A percentile compares a stretch with the other conserved stretches of the same genome.
Evolutionary conservation across 53 echinoderm and acorn worm species (phyloP).

Genomic region (Henricia sp.): DNA sequence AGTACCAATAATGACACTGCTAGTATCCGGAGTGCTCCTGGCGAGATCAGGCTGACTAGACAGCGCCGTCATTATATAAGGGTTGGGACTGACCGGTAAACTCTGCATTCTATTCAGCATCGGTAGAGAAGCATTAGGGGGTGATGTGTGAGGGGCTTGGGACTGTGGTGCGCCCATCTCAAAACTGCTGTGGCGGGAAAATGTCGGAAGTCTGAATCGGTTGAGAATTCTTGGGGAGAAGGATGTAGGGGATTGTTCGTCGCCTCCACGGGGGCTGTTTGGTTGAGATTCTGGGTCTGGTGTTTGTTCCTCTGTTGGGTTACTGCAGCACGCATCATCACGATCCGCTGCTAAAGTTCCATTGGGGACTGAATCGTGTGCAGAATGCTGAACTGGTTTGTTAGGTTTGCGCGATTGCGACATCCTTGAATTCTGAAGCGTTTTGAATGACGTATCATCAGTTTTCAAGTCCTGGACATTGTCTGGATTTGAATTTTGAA

Average conservation of each 20-base stretch:
- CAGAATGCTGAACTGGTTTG: not conserved
- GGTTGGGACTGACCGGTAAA: constrained; percentile 32
- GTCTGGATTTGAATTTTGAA: not conserved
- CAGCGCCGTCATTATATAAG: constrained; percentile 33
- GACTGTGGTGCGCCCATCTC: constrained; percentile 5
- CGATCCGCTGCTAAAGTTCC: not conserved
- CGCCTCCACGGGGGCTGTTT: not conserved
- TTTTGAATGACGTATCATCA: not conserved
- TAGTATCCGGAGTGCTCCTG: not conserved
- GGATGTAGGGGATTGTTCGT: not conserved
- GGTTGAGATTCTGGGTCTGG: not conserved
- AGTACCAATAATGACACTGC: not conserved
- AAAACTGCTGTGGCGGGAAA: constrained; percentile 40
- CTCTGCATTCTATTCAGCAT: constrained; percentile 54
- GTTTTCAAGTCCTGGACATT: not conserved
- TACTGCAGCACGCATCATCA: constrained; percentile 1
- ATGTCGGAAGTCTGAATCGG: constrained; percentile 28
- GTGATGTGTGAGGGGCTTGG: not conserved
- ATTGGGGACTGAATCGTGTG: not conserved
- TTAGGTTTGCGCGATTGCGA: not conserved
- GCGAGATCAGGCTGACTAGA: not conserved
- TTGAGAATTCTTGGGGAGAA: constrained; percentile 27
- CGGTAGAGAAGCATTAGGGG: constrained; percentile 15
- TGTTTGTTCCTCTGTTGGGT: not conserved
- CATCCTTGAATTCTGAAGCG: not conserved